Base-by-base conservation (phyloP, 2,797 vertebrate genomes). In the Pelochelys cantorii region DNA sequence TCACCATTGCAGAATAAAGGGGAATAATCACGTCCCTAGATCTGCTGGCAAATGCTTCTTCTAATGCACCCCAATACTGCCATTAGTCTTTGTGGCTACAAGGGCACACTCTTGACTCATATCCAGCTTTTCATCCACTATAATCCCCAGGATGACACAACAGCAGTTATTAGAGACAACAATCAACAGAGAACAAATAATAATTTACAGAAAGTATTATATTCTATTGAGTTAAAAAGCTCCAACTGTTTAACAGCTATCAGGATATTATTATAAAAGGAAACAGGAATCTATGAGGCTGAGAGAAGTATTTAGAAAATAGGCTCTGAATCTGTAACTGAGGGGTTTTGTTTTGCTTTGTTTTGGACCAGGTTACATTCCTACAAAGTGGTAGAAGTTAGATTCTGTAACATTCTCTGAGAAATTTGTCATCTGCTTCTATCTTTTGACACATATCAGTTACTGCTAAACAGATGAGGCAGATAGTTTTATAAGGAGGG, bases 181-280 rank as follows among this genome's bases (percentile, higher is more conserved):
- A 93, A 75, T 25, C 79, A 84, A 91, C 27, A 89, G 60, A 88
- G 89, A 96, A 95, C 86, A 87, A 94, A 94, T 79, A 92, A 25
- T 77, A 90, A 53, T 81, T 95, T 92, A 93, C 37, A 92, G 31
- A 83, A 94, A 81, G 65, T 52, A 79, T 78, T 92, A 78, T 48
- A 77, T 85, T 95, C 59, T 85, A 20, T 0, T 1, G 88, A 92
- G 91, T 89, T 42, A 96, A 94, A 95, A 52, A 65, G 77, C 52
- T 85, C 15, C 91, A 88, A 56, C 88, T 68, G n/a, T 42, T 3
- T 79, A 83, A 87, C 25, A 83, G 34, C 23, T n/a, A 56, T 91
- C 86, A 85, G 83, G 79, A 91, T 55, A 90, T 90, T 88, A 78
- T 56, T 34, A n/a, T 75, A 87, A 83, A 89, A 90, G 56, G 93